These are phyloP conservation scores for Syngnathus typhle DNA, from an alignment of 2,113 vertebrate species.

Conservation along the genomic window DNA sequence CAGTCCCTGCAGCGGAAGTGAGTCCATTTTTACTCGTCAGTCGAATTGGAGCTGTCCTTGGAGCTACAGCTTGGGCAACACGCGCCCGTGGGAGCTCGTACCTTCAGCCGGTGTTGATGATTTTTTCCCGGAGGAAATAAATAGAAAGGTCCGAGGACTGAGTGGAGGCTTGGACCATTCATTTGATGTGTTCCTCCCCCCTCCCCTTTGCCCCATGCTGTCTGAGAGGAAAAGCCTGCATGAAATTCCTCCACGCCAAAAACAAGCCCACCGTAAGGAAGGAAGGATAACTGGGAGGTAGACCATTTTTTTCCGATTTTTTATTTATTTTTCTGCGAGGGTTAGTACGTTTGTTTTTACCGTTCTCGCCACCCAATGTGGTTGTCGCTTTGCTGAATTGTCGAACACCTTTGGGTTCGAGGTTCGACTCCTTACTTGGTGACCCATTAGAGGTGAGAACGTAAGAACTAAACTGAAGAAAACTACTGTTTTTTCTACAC, in stretches of 20 bases:
- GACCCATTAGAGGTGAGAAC: slow-evolving; percentile 53
- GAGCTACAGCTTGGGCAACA: slow-evolving; percentile 60
- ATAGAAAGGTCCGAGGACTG: background rate
- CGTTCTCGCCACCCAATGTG: slow-evolving; percentile 36
- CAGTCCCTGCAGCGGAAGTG: slow-evolving; percentile 72
- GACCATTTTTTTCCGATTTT: background rate
- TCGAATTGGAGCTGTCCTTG: slow-evolving; percentile 74
- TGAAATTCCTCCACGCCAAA: slow-evolving; percentile 58
- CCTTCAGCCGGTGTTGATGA: slow-evolving; percentile 10
- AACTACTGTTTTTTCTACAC: slow-evolving; percentile 1
- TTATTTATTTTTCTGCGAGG: background rate
- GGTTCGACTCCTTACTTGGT: slow-evolving; percentile 37
- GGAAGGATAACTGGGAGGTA: slow-evolving; percentile 28
- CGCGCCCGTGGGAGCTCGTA: slow-evolving; percentile 19
- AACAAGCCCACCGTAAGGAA: slow-evolving; percentile 17
- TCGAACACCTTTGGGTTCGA: slow-evolving; percentile 41
- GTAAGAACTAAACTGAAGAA: background rate
- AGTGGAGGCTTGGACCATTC: background rate
- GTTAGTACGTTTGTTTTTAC: slow-evolving; percentile 20
- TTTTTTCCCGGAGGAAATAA: slow-evolving; percentile 8
- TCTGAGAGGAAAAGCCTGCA: slow-evolving; percentile 13
- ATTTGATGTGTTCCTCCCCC: background rate
- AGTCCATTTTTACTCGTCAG: slow-evolving; percentile 72
- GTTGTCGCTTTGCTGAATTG: slow-evolving; percentile 58
- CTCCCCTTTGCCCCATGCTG: slow-evolving; percentile 5